Base-by-base conservation (phyloP, 2,113 vertebrate genomes). In the Empidonax alnorum region DNA sequence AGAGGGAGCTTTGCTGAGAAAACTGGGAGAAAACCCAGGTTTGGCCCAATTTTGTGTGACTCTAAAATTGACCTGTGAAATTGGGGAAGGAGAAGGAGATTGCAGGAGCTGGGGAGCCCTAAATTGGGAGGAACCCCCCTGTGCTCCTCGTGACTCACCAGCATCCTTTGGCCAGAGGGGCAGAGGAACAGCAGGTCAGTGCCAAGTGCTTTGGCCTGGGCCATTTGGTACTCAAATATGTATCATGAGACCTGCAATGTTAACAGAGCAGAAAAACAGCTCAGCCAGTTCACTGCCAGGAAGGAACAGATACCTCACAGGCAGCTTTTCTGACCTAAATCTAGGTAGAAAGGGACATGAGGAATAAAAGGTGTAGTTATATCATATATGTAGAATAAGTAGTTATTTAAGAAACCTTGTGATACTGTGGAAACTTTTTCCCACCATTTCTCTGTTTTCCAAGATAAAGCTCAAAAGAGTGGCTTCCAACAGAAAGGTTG, bases 301-400 rank as follows among this genome's bases (percentile, higher is more conserved):
- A 92, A 77, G 7, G 33, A 56, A 78, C 30, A 90, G 94, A 91
- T 47, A 59, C 47, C 59, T 93, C 71, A 19, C 53, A 74, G 67
- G 9, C 37, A n/a, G 16, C 44, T 86, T 92, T 63, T 49, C 16
- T 67, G 81, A 84, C 85, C 95, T 50, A 73, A 96, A 90, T 65
- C 56, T 30, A 35, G 62, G 35, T 52, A 39, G 68, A 89, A 63
- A 33, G 22, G 27, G 18, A 42, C 12, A 21, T 2, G 41, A 86
- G 62, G 56, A 67, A 46, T 30, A 47, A 27, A 65, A 66, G 41
- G 15, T 71, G 37, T 46, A 41, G 41, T 69, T 25, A 7, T 24
- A 42, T 42, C 33, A 16, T 44, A 14, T 6, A 33, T 10, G 3
- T 13, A 17, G 7, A 31, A 18, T 7, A 30, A n/a, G 61, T 21